Conservation (phyloP, 2,797 vertebrate species). For the Artibeus lituratus region DNA sequence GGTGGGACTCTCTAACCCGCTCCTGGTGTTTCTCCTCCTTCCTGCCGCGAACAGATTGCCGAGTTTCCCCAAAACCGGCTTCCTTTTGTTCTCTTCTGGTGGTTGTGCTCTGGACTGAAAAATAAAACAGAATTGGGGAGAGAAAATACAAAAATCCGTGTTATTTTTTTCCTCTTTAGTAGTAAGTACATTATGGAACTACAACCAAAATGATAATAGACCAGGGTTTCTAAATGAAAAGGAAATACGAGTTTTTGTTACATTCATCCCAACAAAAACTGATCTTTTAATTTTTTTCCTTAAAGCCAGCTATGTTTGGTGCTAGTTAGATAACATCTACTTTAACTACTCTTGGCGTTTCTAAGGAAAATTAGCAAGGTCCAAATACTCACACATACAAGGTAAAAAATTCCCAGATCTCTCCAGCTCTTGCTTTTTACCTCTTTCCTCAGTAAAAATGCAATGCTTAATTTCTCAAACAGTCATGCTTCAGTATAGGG, state of each 20-base stretch:
- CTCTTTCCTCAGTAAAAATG: not conserved
- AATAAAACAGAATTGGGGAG: conserved; percentile 57
- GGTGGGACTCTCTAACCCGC: conserved; percentile 69
- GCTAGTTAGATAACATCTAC: not conserved
- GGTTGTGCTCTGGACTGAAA: conserved; percentile 83
- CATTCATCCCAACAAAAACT: conserved; percentile 19
- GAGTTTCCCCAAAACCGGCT: conserved; percentile 85
- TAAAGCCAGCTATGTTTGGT: not conserved
- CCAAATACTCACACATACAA: not conserved
- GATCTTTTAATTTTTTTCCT: not conserved
- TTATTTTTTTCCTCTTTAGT: not conserved
- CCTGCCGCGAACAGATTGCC: conserved; percentile 83
- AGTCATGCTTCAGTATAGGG: not conserved
- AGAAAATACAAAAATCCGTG: conserved; percentile 37
- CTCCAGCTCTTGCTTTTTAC: not conserved
- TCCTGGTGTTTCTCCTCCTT: conserved; percentile 79
- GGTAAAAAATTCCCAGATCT: not conserved
- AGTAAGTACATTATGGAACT: not conserved
- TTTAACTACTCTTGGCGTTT: not conserved
- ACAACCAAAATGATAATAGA: not conserved
- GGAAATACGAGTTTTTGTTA: not conserved
- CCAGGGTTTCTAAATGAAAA: not conserved
- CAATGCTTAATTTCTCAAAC: not conserved
- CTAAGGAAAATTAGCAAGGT: not conserved
- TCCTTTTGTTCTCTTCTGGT: conserved; percentile 83